Evolutionary conservation across 2,113 vertebrate genomes (phyloP).

Genomic region (Arizona elegans): DNA sequence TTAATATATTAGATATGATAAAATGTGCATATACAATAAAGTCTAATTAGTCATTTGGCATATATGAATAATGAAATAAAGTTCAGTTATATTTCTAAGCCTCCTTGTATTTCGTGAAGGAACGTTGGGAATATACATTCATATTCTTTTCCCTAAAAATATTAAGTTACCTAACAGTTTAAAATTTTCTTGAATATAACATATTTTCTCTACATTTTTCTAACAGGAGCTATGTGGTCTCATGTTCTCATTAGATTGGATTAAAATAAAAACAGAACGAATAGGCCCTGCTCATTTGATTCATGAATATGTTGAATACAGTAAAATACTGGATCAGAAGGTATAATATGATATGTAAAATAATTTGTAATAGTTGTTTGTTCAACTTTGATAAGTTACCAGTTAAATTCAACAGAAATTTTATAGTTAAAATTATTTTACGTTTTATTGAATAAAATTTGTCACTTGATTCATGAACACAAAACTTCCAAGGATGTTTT

Average conservation of each 20-base stretch:
- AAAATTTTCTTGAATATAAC: neutral
- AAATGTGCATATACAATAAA: neutral
- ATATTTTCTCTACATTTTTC: slow-evolving; percentile 36
- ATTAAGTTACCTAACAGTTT: neutral
- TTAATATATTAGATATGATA: neutral
- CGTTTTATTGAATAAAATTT: neutral
- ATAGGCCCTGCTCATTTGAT: slow-evolving; percentile 92
- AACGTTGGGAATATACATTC: neutral
- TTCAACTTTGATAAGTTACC: neutral
- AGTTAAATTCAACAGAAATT: neutral
- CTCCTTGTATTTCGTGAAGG: neutral
- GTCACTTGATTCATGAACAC: neutral
- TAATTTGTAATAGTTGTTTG: neutral
- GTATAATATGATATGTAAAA: slow-evolving; percentile 64
- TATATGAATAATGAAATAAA: neutral
- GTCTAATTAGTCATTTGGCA: neutral
- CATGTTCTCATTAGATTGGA: slow-evolving; percentile 95
- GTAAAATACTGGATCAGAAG: slow-evolving; percentile 87
- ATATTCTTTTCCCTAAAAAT: neutral
- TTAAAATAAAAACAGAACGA: slow-evolving; percentile 85
- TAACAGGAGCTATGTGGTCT: slow-evolving; percentile 84
- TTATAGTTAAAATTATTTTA: neutral
- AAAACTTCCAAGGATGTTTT: neutral
- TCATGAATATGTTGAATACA: slow-evolving; percentile 90
- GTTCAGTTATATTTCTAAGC: neutral